Base-by-base conservation (phyloP, 2,113 vertebrate genomes). In the Coreoperca whiteheadi region DNA sequence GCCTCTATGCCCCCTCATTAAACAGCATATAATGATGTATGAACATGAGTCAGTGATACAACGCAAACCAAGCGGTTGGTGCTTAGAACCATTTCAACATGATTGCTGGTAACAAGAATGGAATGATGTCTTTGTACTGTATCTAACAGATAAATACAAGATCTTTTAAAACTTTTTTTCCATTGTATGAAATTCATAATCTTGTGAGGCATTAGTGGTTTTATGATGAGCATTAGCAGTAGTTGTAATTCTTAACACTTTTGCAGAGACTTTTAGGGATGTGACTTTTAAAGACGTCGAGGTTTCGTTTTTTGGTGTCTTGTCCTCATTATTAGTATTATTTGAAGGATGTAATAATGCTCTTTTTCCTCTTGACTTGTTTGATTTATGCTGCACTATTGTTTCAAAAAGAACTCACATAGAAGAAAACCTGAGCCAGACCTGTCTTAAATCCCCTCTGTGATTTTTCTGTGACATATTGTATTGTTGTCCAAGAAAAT, bases 41-140 rank as follows among this genome's bases (percentile, higher is more conserved):
- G 87, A 88, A 80, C 74, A 83, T 54, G 81, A 85, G 67, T 88
- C 78, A 77, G 74, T 72, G 80, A 91, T 78, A 88, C 85, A 85
- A 89, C 85, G 91, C 82, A 88, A 93, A 89, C 87, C 91, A 73
- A 94, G 79, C 86, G 85, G 87, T 90, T 94, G 95, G 95, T 96
- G 95, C 94, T 96, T 91, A 89, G 93, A 93, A 92, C 90, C 93
- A 91, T 92, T 92, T 93, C 92, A 92, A 84, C 90, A 87, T 91
- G 89, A 84, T 86, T 85, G 84, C 85, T 89, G 66, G 77, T 65
- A 61, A 87, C 81, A 89, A 83, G 88, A 93, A 93, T 91, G 86
- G 91, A 95, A 95, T 88, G 86, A 93, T 94, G 94, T 95, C 90
- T 95, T 94, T 95, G 94, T 96, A 95, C 94, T 96, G 95, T 96